Conservation (phyloP, 2,797 vertebrate species). For the Muraenolepis orangiensis region DNA sequence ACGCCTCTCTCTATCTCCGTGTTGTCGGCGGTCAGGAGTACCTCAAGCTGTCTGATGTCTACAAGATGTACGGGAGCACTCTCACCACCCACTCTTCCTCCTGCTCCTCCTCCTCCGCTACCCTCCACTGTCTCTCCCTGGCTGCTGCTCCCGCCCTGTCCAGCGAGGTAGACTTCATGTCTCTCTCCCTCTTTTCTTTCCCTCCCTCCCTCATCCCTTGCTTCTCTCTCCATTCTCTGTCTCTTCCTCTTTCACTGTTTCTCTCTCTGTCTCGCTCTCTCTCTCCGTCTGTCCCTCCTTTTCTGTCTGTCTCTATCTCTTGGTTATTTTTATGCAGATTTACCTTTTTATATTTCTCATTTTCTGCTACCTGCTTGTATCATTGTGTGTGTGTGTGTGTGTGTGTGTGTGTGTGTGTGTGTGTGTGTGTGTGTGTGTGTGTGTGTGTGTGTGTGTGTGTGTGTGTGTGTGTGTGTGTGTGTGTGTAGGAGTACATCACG, state of each 20-base stretch:
- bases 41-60: conserved; percentile 77
- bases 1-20: conserved; percentile 11
- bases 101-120: conserved; percentile 68
- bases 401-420: conserved; percentile 13
- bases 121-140: conserved; percentile 72
- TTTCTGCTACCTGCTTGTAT: neutral
- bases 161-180: conserved; percentile 75
- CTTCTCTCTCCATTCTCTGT: no score
- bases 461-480: conserved; percentile 21
- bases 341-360: neutral
- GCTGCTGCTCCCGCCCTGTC: conserved; percentile 74
- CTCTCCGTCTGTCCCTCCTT: no score
- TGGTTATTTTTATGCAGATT: neutral
- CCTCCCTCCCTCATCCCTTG: neutral
- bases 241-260: neutral
- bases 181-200: conserved; percentile 28
- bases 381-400: neutral
- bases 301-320: no score
- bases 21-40: conserved; percentile 75
- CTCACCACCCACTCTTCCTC: conserved; percentile 69
- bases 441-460: conserved; percentile 26
- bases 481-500: conserved; percentile 83
- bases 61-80: conserved; percentile 80
- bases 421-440: conserved; percentile 27
- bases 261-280: no score